Conservation (phyloP, 2,888 invertebrate species). For the Rotaria magnacalcarata region DNA sequence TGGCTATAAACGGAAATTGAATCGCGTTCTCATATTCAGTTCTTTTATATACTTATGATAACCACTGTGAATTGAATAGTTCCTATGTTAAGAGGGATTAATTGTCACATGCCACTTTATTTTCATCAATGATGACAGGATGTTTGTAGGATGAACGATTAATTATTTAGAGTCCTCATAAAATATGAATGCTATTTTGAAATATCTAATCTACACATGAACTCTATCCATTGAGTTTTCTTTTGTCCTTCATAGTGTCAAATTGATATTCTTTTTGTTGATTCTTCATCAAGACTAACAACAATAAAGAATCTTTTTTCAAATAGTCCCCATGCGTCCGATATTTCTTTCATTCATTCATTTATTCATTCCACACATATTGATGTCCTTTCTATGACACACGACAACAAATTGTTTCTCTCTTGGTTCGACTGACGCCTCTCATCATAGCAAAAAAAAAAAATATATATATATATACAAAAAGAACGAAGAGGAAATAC, state of each 20-base stretch:
- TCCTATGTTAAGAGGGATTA: neutral
- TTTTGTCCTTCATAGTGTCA: neutral
- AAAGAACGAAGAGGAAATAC: neutral
- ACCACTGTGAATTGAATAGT: neutral
- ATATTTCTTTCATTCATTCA: neutral
- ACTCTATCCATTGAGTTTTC: neutral
- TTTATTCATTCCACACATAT: neutral
- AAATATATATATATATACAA: neutral
- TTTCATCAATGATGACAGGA: neutral
- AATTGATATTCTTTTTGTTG: neutral
- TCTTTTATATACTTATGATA: constrained; percentile 8
- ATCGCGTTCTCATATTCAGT: neutral
- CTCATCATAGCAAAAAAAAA: neutral
- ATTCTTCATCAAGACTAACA: neutral
- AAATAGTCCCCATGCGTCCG: neutral
- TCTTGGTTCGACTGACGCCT: neutral
- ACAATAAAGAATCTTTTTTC: neutral
- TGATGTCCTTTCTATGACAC: neutral
- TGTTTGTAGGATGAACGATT: neutral
- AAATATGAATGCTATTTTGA: neutral
- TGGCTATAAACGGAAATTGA: constrained; percentile 18
- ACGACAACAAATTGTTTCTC: constrained; percentile 22
- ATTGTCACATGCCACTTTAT: neutral
- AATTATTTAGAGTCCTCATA: neutral
- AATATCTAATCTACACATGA: neutral